phyloP scores from a whole-genome alignment of 23 tunicate species.

The Aplidium turbinatum region DNA sequence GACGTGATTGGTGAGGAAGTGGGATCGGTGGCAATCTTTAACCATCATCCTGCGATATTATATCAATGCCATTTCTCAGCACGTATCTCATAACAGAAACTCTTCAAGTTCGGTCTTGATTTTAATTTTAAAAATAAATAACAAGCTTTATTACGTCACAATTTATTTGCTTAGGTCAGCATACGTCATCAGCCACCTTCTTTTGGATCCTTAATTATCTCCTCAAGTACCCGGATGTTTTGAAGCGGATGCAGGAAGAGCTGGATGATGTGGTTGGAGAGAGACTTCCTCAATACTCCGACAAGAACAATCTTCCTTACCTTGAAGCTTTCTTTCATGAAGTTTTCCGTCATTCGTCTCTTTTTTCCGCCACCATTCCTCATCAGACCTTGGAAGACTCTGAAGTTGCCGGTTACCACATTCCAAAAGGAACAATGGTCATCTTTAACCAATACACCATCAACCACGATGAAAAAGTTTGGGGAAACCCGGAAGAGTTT shows the following conservation, averaged over 20 bases:
- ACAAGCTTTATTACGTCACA: too few species aligned
- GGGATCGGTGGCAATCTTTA: too few species aligned
- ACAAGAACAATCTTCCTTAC: conserved; percentile 38
- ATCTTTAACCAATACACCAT: conserved; percentile 52
- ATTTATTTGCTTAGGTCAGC: conserved; percentile 1
- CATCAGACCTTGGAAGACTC: conserved; percentile 45
- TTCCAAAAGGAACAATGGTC: too few species aligned
- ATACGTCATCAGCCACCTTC: conserved; percentile 2
- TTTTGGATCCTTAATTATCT: conserved; percentile 3
- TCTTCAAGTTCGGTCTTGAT: too few species aligned
- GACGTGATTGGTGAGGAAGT: too few species aligned
- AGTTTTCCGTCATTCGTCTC: conserved; percentile 46
- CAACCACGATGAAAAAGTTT: conserved; percentile 30
- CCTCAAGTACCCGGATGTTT: conserved; percentile 27
- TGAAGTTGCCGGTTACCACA: too few species aligned
- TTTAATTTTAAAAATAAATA: too few species aligned
- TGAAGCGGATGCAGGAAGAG: conserved; percentile 23
- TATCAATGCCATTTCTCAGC: too few species aligned
- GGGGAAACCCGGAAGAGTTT: conserved; percentile 47
- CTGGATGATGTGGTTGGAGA: conserved; percentile 32
- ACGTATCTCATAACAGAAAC: too few species aligned
- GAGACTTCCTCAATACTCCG: conserved; percentile 40
- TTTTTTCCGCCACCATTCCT: conserved; percentile 41
- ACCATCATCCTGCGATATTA: too few species aligned
- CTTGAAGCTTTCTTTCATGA: conserved; percentile 51